Evolutionary conservation across 2,888 invertebrate genomes (phyloP), one percentile per base, ranked within the genome.

Genomic region (Cylloceria caligata): DNA sequence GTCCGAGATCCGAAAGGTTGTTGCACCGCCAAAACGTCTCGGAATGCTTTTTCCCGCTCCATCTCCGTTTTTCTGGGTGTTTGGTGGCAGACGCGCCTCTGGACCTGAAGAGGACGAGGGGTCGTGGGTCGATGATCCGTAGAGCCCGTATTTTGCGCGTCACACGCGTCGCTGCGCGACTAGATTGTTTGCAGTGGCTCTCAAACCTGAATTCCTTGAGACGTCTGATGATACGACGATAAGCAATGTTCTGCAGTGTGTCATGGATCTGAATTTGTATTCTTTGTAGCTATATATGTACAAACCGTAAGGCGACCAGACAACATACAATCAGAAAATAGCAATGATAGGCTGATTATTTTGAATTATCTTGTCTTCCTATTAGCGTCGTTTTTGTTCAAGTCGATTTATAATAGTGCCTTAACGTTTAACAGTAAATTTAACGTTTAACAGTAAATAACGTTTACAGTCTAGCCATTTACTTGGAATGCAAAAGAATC

Each of bases 151-250:
- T 92, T 92, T 92, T 92, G 92, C 92, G 89, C 91, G 92, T 92
- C 92, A 92, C 87, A 92, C 92, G 92, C 92, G 91, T 92, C 92
- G 92, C 91, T 92, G 92, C 87, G 83, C 91, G 88, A 92, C 91
- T 92, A 92, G 92, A 92, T 92, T 92, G 92, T 92, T 92, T 92
- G 91, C 92, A 92, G 92, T 90, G 92, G 92, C 92, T 92, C 92
- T 92, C 92, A 92, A 90, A 92, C 87, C 30, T 45, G 24, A 68
- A 75, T 60, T 21, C 34, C 36, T 42, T 3, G 49, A 52, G 11
- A 36, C 21, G 13, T 36, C 19, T 21, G 13, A 21, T 36, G 57
- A 36, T 34, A 57, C 55, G 21, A 52, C 36, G 27, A 34, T 16
- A 69, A 42, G 69, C 52, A 24, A 39, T 27, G 39, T 24, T 21